Percentiles rank a stretch among this genome's conserved stretches.
Evolutionary conservation across 2,888 invertebrate species (phyloP).

Genomic region (Troides oblongomaculatus): DNA sequence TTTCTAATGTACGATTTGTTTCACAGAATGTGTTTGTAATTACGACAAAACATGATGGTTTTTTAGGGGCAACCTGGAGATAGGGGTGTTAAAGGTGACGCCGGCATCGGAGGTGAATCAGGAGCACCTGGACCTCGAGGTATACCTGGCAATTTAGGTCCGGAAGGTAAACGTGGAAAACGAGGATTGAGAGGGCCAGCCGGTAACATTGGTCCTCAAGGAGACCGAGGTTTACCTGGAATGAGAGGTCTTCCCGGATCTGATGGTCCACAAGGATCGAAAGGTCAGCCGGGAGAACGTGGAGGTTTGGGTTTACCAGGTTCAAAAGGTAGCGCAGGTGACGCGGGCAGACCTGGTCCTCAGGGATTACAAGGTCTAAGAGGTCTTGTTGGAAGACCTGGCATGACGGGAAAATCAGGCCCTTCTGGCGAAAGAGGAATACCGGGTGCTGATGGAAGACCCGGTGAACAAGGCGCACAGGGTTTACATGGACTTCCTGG

Average conservation of each 20-base stretch:
- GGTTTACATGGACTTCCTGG: constrained; percentile 91
- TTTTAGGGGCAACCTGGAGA: constrained; percentile 87
- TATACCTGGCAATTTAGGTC: constrained; percentile 85
- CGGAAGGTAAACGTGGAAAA: constrained; percentile 91
- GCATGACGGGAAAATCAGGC: constrained; percentile 85
- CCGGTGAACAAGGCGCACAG: constrained; percentile 89
- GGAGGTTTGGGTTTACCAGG: constrained; percentile 78
- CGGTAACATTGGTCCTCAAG: constrained; percentile 85
- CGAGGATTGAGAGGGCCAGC: constrained; percentile 88
- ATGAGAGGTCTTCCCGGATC: constrained; percentile 86
- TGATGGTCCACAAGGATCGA: constrained; percentile 87
- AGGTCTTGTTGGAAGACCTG: constrained; percentile 84
- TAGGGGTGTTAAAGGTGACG: constrained; percentile 89
- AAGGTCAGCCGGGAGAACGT: constrained; percentile 87
- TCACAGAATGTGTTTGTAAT: neutral
- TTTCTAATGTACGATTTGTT: neutral
- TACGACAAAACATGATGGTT: neutral
- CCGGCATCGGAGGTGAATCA: constrained; percentile 86
- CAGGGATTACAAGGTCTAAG: constrained; percentile 83
- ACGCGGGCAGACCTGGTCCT: constrained; percentile 83
- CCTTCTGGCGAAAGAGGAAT: constrained; percentile 86
- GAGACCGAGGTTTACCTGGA: constrained; percentile 86
- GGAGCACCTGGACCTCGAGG: constrained; percentile 88
- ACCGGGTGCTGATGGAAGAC: constrained; percentile 91
- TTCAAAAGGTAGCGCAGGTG: constrained; percentile 81